Conservation (phyloP, 2,797 vertebrate species). For the Acrossocheilus fasciatus region DNA sequence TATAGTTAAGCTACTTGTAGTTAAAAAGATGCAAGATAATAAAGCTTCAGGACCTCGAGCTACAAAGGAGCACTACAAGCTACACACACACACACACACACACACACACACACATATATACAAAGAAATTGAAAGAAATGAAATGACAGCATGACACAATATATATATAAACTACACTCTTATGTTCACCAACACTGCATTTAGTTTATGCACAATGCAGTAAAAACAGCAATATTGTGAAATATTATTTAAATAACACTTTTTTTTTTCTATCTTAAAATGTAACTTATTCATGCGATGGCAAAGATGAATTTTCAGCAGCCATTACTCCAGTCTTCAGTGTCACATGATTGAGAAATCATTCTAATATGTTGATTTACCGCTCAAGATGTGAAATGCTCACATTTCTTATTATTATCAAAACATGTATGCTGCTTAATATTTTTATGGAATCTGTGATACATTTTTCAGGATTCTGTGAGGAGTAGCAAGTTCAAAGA, state of each 20-base stretch:
- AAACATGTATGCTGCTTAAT: background rate
- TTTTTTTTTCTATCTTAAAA: too few species aligned
- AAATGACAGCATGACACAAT: too few species aligned
- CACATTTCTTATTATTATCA: background rate
- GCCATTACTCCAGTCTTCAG: too few species aligned
- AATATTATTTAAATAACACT: too few species aligned
- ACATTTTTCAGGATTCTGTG: background rate
- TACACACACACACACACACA: background rate
- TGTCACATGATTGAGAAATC: background rate
- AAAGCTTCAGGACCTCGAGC: background rate
- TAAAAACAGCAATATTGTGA: background rate
- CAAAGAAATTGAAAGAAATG: too few species aligned
- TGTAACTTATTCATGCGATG: too few species aligned
- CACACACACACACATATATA: too few species aligned
- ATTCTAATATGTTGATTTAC: background rate
- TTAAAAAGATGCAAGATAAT: background rate
- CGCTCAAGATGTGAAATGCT: background rate
- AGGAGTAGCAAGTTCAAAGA: background rate
- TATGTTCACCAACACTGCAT: too few species aligned
- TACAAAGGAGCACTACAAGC: background rate
- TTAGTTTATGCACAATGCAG: background rate
- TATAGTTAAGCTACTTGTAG: background rate
- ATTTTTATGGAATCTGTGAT: background rate
- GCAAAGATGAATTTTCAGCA: too few species aligned
- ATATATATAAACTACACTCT: background rate